A percentile compares a stretch with the other conserved stretches of the same genome.
These are phyloP conservation scores for Timandra comae DNA, from an alignment of 2,888 invertebrate genomes.

Conservation along the genomic window DNA sequence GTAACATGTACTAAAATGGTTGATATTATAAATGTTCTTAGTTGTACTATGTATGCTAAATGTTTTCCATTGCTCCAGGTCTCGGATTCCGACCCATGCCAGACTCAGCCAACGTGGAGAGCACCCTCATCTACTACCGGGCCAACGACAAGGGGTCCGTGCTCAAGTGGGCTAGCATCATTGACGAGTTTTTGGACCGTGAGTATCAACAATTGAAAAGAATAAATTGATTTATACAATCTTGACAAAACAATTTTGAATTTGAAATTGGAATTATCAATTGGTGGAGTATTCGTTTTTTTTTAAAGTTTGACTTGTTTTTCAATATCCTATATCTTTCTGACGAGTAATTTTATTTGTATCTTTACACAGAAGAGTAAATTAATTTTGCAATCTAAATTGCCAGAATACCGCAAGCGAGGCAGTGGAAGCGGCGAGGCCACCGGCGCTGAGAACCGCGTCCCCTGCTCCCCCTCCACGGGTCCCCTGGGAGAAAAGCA, in stretches of 20 bases:
- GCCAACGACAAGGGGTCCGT: slow-evolving; percentile 85
- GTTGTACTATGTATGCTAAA: no score
- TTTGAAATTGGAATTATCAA: no score
- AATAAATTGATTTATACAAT: no score
- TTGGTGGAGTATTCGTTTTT: no score
- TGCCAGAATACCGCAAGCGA: slow-evolving; percentile 67
- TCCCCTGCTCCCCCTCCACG: slow-evolving; percentile 81
- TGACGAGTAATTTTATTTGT: no score
- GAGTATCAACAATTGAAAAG: slow-evolving; percentile 58
- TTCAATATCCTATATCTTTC: no score
- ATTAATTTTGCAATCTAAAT: no score
- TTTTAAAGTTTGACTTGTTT: no score
- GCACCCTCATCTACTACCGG: slow-evolving; percentile 97
- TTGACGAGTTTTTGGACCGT: slow-evolving; percentile 87
- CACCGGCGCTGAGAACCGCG: slow-evolving; percentile 77
- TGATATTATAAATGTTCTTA: no score
- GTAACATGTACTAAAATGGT: no score
- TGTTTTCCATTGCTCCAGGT: slow-evolving; percentile 78
- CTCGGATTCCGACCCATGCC: slow-evolving; percentile 98
- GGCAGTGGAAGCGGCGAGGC: slow-evolving; percentile 61
- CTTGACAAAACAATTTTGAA: no score
- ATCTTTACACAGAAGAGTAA: no score
- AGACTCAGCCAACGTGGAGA: slow-evolving; percentile 88
- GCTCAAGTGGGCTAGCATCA: slow-evolving; percentile 86
- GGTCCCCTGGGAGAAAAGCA: slow-evolving; percentile 78